Evolutionary conservation across 2,888 invertebrate genomes (phyloP).

Genomic region (Cheilosia impressa): DNA sequence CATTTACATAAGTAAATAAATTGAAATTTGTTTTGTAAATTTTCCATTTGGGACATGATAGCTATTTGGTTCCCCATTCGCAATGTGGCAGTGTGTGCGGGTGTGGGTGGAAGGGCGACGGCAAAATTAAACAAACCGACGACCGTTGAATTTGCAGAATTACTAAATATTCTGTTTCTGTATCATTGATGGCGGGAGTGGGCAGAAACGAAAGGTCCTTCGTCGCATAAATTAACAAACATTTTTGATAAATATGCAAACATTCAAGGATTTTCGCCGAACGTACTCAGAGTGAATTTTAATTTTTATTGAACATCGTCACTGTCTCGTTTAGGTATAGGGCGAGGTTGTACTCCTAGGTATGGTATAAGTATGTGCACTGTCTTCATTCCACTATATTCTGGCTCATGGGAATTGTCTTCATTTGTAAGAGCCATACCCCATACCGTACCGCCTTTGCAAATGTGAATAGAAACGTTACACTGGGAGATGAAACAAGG

Average conservation of each 20-base stretch:
- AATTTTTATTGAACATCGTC: slow-evolving; percentile 73
- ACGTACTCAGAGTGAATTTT: slow-evolving; percentile 73
- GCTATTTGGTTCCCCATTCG: slow-evolving; percentile 25
- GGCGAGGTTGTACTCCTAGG: neutral
- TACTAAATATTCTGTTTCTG: slow-evolving; percentile 66
- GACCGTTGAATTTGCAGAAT: slow-evolving; percentile 69
- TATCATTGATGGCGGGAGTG: slow-evolving; percentile 10
- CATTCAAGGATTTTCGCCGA: slow-evolving; percentile 73
- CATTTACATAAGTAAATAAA: slow-evolving; percentile 75
- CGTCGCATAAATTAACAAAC: slow-evolving; percentile 72
- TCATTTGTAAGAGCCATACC: slow-evolving; percentile 27
- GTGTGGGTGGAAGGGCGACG: slow-evolving; percentile 12
- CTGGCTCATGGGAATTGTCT: slow-evolving; percentile 38
- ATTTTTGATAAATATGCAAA: slow-evolving; percentile 75
- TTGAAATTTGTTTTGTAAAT: slow-evolving; percentile 75
- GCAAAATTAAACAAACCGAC: slow-evolving; percentile 71
- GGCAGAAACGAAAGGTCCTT: slow-evolving; percentile 25
- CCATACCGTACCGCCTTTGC: slow-evolving; percentile 30
- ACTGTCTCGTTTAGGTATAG: slow-evolving; percentile 1
- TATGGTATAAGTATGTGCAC: neutral
- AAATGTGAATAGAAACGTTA: slow-evolving; percentile 46
- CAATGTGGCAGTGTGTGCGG: neutral
- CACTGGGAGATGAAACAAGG: slow-evolving; percentile 35
- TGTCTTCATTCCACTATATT: slow-evolving; percentile 3
- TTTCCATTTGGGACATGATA: slow-evolving; percentile 72